Conservation (phyloP, 2,797 vertebrate species). For the Girardinus metallicus region DNA sequence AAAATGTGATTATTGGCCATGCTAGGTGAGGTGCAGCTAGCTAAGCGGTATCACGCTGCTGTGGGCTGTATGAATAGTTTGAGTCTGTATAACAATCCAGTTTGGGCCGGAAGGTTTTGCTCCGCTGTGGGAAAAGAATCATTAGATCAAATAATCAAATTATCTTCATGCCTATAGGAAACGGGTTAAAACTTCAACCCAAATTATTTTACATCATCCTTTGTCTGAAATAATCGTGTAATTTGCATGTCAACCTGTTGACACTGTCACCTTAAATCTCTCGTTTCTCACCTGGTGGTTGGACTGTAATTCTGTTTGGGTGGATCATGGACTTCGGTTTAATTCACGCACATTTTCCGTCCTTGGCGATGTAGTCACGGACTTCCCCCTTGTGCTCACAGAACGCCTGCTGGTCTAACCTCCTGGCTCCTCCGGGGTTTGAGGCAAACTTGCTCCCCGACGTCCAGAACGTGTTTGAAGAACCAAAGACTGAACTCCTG, state of each 20-base stretch:
- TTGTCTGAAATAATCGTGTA: background rate
- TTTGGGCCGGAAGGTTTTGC: background rate
- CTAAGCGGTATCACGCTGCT: background rate
- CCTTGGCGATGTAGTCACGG: constrained; percentile 55
- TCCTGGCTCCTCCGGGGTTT: constrained; percentile 16
- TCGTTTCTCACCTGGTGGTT: constrained; percentile 61
- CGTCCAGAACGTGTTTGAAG: constrained; percentile 25
- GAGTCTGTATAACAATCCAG: background rate
- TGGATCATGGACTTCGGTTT: constrained; percentile 45
- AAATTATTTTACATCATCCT: background rate
- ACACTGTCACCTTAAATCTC: constrained; percentile 49
- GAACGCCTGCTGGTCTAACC: constrained; percentile 44
- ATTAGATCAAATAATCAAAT: background rate
- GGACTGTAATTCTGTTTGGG: constrained; percentile 53
- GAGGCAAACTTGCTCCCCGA: constrained; percentile 18
- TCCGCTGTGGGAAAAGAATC: background rate
- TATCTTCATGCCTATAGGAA: background rate
- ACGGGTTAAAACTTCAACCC: background rate
- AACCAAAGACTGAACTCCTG: constrained; percentile 4
- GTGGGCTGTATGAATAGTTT: background rate
- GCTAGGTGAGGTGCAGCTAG: too few relatives aligned
- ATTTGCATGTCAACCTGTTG: constrained; percentile 60
- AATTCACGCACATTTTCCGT: constrained; percentile 30
- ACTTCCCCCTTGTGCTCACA: constrained; percentile 71
- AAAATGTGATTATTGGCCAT: too few relatives aligned